phyloP scores from a whole-genome alignment of 2,113 vertebrate species.

The Isichthys henryi region DNA sequence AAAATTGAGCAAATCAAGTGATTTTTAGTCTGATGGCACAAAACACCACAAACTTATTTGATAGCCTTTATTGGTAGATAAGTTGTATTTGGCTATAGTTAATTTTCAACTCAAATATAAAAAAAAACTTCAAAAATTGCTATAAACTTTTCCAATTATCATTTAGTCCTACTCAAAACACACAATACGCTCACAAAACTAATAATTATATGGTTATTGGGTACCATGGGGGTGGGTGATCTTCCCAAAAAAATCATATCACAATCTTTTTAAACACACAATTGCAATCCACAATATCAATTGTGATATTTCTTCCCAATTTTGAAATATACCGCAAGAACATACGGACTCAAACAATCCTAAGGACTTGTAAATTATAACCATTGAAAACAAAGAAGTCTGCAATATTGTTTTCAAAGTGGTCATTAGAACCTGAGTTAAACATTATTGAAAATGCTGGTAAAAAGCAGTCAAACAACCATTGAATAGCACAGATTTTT shows the following conservation, averaged over 20 bases:
- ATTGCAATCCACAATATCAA: not conserved
- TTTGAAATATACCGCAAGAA: not conserved
- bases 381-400: not conserved
- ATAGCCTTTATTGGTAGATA: too few relatives aligned
- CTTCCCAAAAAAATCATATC: not conserved
- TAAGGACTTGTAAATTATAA: not conserved
- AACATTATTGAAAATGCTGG: not conserved
- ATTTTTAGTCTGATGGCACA: not conserved
- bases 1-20: not conserved
- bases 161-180: not conserved
- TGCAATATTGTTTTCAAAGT: not conserved
- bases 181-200: not conserved
- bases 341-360: not conserved
- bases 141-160: not conserved
- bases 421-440: not conserved
- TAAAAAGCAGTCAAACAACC: not conserved
- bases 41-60: not conserved
- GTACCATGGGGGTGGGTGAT: not conserved
- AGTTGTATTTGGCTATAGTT: not conserved
- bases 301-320: not conserved
- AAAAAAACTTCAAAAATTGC: not conserved
- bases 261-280: not conserved
- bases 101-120: not conserved
- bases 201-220: not conserved
- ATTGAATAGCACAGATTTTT: not conserved